Evolutionary conservation across 1,140 invertebrate species (phyloP).

Genomic region (Pseudomyrmex gracilis): DNA sequence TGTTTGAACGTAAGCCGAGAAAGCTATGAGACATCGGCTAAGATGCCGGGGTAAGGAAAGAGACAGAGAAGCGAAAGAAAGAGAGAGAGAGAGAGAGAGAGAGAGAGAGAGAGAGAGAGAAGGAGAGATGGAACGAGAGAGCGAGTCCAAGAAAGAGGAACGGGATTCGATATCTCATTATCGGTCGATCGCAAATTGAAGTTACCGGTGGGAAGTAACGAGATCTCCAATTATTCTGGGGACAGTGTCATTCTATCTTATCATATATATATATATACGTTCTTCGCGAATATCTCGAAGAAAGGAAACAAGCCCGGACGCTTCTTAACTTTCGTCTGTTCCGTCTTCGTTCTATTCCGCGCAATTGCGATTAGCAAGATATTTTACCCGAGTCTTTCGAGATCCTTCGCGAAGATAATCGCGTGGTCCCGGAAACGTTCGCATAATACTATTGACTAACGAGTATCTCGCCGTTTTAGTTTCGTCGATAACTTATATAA

Average conservation of each 20-base stretch:
- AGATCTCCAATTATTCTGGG: constrained; percentile 78
- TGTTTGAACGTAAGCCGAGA: constrained; percentile 24
- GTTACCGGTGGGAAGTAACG: constrained; percentile 74
- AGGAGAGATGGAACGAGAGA: not conserved
- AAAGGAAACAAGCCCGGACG: constrained; percentile 6
- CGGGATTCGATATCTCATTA: constrained; percentile 77
- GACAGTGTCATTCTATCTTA: constrained; percentile 64
- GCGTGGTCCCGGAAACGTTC: not conserved
- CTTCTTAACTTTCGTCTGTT: constrained; percentile 50
- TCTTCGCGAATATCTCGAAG: not conserved
- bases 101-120: not conserved
- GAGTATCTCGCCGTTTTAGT: not conserved
- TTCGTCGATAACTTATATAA: too few relatives aligned
- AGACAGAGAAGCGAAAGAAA: not conserved
- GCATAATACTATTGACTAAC: not conserved
- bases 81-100: constrained; percentile 46
- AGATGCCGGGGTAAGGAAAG: not conserved
- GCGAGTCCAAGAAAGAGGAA: not conserved
- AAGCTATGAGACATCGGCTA: constrained; percentile 27
- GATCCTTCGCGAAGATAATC: not conserved
- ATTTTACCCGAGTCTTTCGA: not conserved
- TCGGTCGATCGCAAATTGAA: constrained; percentile 75
- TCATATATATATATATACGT: constrained; percentile 38
- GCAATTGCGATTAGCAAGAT: constrained; percentile 14
- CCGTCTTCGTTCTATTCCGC: not conserved